These are phyloP conservation scores for Kuschelorhynchus macadamiae DNA, from an alignment of 2,888 invertebrate species.

Conservation along the genomic window DNA sequence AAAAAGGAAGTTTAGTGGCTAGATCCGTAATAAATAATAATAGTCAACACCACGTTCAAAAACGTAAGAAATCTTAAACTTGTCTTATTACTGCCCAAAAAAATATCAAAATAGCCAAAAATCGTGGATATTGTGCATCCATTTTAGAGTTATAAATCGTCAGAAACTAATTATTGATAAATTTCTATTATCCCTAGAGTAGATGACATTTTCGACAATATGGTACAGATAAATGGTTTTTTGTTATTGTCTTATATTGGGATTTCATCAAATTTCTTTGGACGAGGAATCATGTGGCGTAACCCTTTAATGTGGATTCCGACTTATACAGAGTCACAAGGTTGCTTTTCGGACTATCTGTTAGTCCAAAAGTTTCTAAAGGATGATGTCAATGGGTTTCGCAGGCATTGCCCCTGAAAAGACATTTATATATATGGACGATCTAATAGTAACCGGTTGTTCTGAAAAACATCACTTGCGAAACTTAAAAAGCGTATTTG, in stretches of 20 bases:
- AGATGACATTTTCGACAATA: too few species aligned
- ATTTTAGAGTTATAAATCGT: too few species aligned
- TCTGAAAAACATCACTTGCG: constrained; percentile 31
- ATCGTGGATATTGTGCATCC: too few species aligned
- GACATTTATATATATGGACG: constrained; percentile 54
- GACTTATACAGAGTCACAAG: constrained; percentile 49
- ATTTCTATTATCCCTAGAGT: too few species aligned
- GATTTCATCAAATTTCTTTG: constrained; percentile 49
- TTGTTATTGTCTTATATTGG: constrained; percentile 44
- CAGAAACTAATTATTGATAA: too few species aligned
- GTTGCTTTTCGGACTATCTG: constrained; percentile 52
- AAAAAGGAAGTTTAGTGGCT: too few species aligned
- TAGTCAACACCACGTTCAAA: too few species aligned
- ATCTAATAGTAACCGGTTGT: constrained; percentile 52
- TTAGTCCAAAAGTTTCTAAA: constrained; percentile 37
- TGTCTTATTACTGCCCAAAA: too few species aligned
- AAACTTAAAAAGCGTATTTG: constrained; percentile 36
- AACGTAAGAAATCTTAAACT: too few species aligned
- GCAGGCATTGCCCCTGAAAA: constrained; percentile 47
- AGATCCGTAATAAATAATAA: too few species aligned
- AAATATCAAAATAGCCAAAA: too few species aligned
- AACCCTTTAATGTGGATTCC: constrained; percentile 46
- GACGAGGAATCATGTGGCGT: constrained; percentile 39
- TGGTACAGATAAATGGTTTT: too few species aligned
- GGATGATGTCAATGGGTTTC: constrained; percentile 44